phyloP scores from a whole-genome alignment of 2,113 vertebrate species.

The Psettodes erumei region DNA sequence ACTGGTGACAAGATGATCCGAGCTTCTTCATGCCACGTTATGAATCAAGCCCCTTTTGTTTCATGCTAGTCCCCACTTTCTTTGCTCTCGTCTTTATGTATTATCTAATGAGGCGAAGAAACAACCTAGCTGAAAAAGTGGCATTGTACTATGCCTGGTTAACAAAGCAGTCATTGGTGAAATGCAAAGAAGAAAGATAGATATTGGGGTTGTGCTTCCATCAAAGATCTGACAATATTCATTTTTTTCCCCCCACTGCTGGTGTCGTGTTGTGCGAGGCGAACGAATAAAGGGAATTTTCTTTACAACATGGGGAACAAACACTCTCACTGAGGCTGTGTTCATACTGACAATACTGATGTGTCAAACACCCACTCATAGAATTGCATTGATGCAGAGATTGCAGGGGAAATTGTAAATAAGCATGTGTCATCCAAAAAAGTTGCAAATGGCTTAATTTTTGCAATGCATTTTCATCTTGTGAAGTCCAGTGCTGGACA shows the following conservation, averaged over 20 bases:
- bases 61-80: background rate
- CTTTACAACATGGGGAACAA: background rate
- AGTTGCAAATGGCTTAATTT: background rate
- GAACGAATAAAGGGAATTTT: slow-evolving; percentile 4
- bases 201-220: slow-evolving; percentile 22
- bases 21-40: background rate
- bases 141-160: background rate
- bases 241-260: background rate
- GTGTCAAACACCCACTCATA: background rate
- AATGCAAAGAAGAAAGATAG: slow-evolving; percentile 25
- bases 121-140: slow-evolving; percentile 24
- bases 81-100: background rate
- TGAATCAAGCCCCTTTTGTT: slow-evolving; percentile 13
- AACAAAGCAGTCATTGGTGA: slow-evolving; percentile 35
- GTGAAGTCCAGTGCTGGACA: background rate
- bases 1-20: slow-evolving; percentile 21
- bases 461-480: background rate
- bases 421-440: background rate
- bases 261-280: slow-evolving; percentile 9
- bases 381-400: background rate
- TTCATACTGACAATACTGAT: background rate
- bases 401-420: background rate
- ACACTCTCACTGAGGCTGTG: background rate
- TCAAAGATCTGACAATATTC: slow-evolving; percentile 23
- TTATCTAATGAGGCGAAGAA: slow-evolving; percentile 44